Percentiles rank a stretch among this genome's conserved stretches.
phyloP scores from a whole-genome alignment of 1,140 invertebrate species.

The Pemphigus obesinymphae region DNA sequence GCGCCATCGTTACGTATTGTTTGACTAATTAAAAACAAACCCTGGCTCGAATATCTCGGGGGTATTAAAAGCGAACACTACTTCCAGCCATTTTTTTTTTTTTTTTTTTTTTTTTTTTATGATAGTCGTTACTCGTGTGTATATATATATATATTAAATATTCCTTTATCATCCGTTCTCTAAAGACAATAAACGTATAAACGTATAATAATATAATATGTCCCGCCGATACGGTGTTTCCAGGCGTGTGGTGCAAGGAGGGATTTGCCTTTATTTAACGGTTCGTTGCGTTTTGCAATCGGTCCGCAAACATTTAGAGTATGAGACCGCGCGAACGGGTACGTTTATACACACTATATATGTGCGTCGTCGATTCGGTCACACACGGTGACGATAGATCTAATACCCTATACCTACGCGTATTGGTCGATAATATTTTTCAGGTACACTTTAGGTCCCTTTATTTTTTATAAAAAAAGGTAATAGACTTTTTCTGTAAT shows the following conservation, averaged over 20 bases:
- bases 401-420: no score
- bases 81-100: not conserved
- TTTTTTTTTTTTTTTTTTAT: no score
- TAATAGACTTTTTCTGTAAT: no score
- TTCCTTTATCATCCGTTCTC: constrained; percentile 36
- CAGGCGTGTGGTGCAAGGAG: not conserved
- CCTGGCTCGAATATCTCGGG: constrained; percentile 39
- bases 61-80: constrained; percentile 34
- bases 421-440: no score
- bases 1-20: constrained; percentile 38
- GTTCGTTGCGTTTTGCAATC: constrained; percentile 23
- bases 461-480: no score
- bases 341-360: not conserved
- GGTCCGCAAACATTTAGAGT: constrained; percentile 32
- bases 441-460: no score
- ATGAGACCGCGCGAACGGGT: not conserved
- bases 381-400: no score
- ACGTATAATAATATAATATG: constrained; percentile 38
- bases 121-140: constrained; percentile 12
- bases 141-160: constrained; percentile 32
- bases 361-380: not conserved
- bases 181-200: constrained; percentile 36
- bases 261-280: constrained; percentile 33
- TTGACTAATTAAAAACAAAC: constrained; percentile 42
- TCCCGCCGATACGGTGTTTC: constrained; percentile 18